Conservation (phyloP, 2,888 invertebrate species). For the Bhutanitis thaidina region DNA sequence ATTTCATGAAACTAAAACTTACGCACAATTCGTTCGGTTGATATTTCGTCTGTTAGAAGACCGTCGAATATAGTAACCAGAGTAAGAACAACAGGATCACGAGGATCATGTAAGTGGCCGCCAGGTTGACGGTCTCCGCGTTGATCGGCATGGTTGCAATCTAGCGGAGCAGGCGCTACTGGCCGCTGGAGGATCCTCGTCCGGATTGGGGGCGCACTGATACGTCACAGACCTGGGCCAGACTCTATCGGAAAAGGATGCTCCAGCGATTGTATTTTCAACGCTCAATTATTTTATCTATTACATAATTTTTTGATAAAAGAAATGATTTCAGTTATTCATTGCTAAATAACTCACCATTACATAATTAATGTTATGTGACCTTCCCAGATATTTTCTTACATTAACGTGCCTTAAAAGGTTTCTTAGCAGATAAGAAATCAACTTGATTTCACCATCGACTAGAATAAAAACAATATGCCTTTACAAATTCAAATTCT, state of each 20-base stretch:
- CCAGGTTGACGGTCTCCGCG: conserved; percentile 83
- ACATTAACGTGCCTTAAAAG: no score
- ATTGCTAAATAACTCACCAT: no score
- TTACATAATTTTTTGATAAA: no score
- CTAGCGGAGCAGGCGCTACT: conserved; percentile 43
- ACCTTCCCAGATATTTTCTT: no score
- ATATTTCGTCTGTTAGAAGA: conserved; percentile 48
- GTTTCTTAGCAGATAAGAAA: no score
- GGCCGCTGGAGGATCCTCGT: conserved; percentile 44
- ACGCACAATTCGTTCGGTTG: conserved; percentile 18
- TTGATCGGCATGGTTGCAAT: conserved; percentile 70
- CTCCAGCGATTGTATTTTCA: conserved; percentile 2
- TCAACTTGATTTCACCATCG: no score
- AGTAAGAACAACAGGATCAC: conserved; percentile 82
- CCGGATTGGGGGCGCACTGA: conserved; percentile 29
- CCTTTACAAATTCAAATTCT: no score
- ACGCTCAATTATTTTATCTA: neutral
- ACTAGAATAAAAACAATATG: no score
- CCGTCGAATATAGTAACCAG: conserved; percentile 83
- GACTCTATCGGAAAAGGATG: conserved; percentile 39
- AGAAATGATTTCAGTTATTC: no score
- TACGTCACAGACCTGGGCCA: conserved; percentile 57
- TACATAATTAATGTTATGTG: no score
- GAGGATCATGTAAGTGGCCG: conserved; percentile 85
- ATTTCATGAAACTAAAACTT: conserved; percentile 19